Conservation (phyloP, 2,888 invertebrate genomes). For the Deilephila porcellus region DNA sequence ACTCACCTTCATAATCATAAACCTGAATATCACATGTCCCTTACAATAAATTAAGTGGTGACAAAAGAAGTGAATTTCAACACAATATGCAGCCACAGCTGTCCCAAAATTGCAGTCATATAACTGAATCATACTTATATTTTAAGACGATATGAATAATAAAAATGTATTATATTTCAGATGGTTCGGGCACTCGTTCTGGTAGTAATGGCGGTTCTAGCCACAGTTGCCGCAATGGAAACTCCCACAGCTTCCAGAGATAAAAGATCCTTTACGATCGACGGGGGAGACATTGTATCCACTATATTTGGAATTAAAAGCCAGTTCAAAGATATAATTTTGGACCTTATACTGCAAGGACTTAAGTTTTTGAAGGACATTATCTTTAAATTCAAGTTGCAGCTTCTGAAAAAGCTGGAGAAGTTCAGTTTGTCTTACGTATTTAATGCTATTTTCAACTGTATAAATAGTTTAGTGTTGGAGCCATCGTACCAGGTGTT, state of each 20-base stretch:
- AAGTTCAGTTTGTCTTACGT: conserved; percentile 58
- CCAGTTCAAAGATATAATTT: conserved; percentile 57
- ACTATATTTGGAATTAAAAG: conserved; percentile 53
- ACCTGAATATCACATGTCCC: too few relatives aligned
- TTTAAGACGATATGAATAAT: not conserved
- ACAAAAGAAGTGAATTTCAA: too few relatives aligned
- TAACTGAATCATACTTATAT: too few relatives aligned
- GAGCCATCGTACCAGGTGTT: conserved; percentile 41
- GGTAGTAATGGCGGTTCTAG: conserved; percentile 7
- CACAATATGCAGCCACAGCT: too few relatives aligned
- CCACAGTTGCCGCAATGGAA: not conserved
- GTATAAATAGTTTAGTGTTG: conserved; percentile 53
- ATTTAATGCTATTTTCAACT: conserved; percentile 54
- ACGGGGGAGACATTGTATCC: conserved; percentile 44
- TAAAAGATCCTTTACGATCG: conserved; percentile 18
- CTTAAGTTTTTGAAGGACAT: conserved; percentile 48
- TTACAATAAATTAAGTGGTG: too few relatives aligned
- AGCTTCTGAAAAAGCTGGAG: conserved; percentile 56
- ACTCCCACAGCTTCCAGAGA: not conserved
- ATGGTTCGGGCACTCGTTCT: conserved; percentile 10
- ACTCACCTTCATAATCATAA: too few relatives aligned
- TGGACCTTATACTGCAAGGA: conserved; percentile 51
- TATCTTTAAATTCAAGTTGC: conserved; percentile 54
- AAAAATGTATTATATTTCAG: not conserved
- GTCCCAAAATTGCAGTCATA: too few relatives aligned